Evolutionary conservation across 2,797 vertebrate genomes (phyloP), one percentile per base, ranked within the genome.

Genomic region (Graptemys geographica): DNA sequence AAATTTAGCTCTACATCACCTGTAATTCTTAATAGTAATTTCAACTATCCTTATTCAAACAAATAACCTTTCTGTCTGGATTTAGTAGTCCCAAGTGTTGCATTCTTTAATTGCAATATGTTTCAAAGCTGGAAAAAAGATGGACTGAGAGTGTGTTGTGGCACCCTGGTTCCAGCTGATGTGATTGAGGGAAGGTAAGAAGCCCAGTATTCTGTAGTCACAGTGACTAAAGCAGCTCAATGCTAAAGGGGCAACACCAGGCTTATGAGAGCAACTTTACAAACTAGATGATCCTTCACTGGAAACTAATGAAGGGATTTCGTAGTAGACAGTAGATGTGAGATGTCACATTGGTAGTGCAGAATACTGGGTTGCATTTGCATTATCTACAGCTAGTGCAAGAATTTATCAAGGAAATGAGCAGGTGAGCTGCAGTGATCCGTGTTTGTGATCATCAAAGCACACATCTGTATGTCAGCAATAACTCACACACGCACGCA

Each of bases 1-100:
- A 97, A 97, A 96, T 96, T 37, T 79, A 95, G 76, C 93, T 92
- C 92, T 11, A 1, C 91, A 88, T 92, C 94, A 56, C 59, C 56
- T 78, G 23, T 41, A 72, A 86, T 89, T 97, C 87, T 92, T 94
- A 92, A 92, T 49, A 91, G 83, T 82, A 53, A 89, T 96, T 84
- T 3, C 89, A 90, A 69, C 90, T 91, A 87, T 57, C 76, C 85
- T 94, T 92, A 93, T 69, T 93, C 90, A 94, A 96, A 96, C 94
- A 97, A 93, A 93, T 90, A 96, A 85, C 86, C 51, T 95, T 89
- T 91, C 11, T 84, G 11, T 86, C 93, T 90, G 81, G 49, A 49
- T 95, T 97, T 93, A 96, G 88, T 82, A 52, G 89, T 96, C 52
- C 87, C 74, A 49, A 0, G 89, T 92, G 82, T 92, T 94, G 74